phyloP scores from a whole-genome alignment of 2,888 invertebrate species.

The Hipparchia sbordonii region DNA sequence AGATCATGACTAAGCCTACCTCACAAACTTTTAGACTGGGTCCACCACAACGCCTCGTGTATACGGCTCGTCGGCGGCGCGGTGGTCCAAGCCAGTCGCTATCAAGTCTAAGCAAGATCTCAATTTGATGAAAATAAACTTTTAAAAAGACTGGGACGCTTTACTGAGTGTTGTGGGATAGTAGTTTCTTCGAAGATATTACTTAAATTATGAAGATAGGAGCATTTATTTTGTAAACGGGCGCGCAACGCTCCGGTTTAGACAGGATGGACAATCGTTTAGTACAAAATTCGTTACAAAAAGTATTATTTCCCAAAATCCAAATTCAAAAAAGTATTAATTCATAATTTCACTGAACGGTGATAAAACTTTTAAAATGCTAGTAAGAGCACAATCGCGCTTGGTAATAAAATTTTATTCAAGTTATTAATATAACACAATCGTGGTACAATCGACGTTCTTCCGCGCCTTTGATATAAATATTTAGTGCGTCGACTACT shows the following conservation, averaged over 20 bases:
- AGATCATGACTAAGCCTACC: constrained; percentile 83
- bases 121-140: constrained; percentile 83
- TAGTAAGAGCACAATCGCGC: constrained; percentile 55
- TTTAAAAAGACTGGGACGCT: constrained; percentile 83
- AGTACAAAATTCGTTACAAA: constrained; percentile 77
- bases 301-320: constrained; percentile 80
- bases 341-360: constrained; percentile 62
- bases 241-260: constrained; percentile 60
- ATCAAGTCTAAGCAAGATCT: constrained; percentile 82
- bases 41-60: constrained; percentile 49
- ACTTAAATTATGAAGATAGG: constrained; percentile 80
- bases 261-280: constrained; percentile 66
- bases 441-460: constrained; percentile 69
- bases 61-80: constrained; percentile 21
- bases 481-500: constrained; percentile 62
- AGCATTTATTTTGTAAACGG: constrained; percentile 72
- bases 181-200: constrained; percentile 80
- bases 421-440: too few species aligned
- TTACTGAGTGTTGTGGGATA: constrained; percentile 83
- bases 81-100: constrained; percentile 59
- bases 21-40: constrained; percentile 77
- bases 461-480: constrained; percentile 64
- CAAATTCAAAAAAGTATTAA: constrained; percentile 77
- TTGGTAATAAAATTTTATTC: constrained; percentile 21
- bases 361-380: constrained; percentile 57